Conservation (phyloP, 92 coral and sea anemone species). For the Siderastrea radians region DNA sequence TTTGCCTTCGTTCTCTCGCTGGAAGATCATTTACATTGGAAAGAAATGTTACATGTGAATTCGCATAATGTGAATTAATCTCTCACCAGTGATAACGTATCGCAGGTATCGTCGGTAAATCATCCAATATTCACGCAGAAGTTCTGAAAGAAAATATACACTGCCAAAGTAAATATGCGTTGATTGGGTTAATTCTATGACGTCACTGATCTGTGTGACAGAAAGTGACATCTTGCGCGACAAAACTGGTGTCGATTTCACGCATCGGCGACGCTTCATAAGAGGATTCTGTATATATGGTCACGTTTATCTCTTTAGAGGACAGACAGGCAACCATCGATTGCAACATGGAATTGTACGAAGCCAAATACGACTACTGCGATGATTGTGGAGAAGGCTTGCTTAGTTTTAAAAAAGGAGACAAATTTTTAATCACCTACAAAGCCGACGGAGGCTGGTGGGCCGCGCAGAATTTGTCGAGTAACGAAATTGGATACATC, state of each 20-base stretch:
- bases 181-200: constrained; percentile 31
- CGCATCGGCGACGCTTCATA: constrained; percentile 18
- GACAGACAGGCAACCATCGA: background rate
- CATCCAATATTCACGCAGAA: too few relatives aligned
- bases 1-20: too few relatives aligned
- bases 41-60: background rate
- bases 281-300: background rate
- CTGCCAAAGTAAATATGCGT: background rate
- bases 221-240: constrained; percentile 8
- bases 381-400: constrained; percentile 68
- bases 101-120: too few relatives aligned
- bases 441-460: constrained; percentile 83
- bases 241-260: constrained; percentile 57
- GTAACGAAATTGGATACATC: constrained; percentile 87
- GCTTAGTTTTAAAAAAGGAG: constrained; percentile 83
- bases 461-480: constrained; percentile 85
- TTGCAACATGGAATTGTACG: constrained; percentile 82
- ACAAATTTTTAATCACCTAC: constrained; percentile 77
- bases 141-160: too few relatives aligned
- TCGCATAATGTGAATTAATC: too few relatives aligned
- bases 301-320: background rate
- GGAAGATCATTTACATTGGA: too few relatives aligned
- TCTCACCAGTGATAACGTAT: too few relatives aligned
- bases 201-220: constrained; percentile 59
- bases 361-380: constrained; percentile 81